These are phyloP conservation scores for Caenorhabditis drosophilae DNA, from an alignment of 2,888 invertebrate genomes.

Conservation along the genomic window DNA sequence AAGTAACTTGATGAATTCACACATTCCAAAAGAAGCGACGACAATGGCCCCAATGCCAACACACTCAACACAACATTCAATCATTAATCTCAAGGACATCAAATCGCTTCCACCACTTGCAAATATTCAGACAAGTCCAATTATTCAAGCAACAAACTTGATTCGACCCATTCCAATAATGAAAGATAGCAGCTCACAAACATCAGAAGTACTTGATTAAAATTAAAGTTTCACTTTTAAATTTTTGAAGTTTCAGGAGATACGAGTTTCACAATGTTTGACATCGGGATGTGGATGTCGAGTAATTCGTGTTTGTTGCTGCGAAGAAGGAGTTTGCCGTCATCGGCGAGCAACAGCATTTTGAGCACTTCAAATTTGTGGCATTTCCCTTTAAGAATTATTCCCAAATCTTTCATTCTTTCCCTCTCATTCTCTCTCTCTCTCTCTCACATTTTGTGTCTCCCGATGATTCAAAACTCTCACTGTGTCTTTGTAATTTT, in stretches of 20 bases:
- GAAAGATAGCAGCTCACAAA: slow-evolving; percentile 31
- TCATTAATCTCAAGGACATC: slow-evolving; percentile 26
- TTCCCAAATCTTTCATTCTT: neutral
- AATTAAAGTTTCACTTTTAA: neutral
- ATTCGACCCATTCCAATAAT: slow-evolving; percentile 27
- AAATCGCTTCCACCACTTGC: slow-evolving; percentile 30
- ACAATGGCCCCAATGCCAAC: slow-evolving; percentile 16
- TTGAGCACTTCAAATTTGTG: slow-evolving; percentile 1
- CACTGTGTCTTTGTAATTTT: neutral
- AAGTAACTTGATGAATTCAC: slow-evolving; percentile 17
- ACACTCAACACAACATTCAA: slow-evolving; percentile 1
- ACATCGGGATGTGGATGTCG: slow-evolving; percentile 54
- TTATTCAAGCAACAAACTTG: slow-evolving; percentile 31
- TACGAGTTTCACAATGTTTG: slow-evolving; percentile 48
- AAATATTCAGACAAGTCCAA: slow-evolving; percentile 35
- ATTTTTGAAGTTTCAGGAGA: slow-evolving; percentile 31
- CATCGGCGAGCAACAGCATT: slow-evolving; percentile 35
- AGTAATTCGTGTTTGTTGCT: slow-evolving; percentile 63
- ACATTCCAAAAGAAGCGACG: slow-evolving; percentile 38
- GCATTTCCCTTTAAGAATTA: neutral
- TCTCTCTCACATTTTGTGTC: too few species aligned
- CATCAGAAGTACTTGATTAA: slow-evolving; percentile 21
- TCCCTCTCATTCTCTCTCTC: neutral
- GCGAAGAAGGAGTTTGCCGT: slow-evolving; percentile 49
- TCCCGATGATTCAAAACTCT: slow-evolving; percentile 1